phyloP scores from a whole-genome alignment of 2,888 invertebrate genomes.

The Megamerina dolium region DNA sequence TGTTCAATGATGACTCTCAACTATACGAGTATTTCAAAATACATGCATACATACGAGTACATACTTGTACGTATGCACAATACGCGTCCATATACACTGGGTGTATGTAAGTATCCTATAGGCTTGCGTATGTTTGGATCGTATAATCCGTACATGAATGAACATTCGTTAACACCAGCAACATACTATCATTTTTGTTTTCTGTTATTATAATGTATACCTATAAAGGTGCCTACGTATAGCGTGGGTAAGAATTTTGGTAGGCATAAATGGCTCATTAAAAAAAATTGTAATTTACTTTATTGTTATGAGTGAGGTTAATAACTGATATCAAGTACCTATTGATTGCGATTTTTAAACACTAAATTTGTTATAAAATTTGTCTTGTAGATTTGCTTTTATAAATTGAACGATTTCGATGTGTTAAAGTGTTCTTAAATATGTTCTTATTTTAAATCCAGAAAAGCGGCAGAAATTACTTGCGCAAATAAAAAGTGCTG shows the following conservation, averaged over 20 bases:
- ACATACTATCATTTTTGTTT: too few relatives aligned
- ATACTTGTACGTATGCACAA: neutral
- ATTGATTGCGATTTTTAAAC: conserved; percentile 5
- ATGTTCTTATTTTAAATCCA: too few relatives aligned
- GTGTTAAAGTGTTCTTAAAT: too few relatives aligned
- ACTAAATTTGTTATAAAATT: conserved; percentile 45
- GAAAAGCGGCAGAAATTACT: too few relatives aligned
- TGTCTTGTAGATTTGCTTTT: too few relatives aligned
- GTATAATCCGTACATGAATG: conserved; percentile 19
- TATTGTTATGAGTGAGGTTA: conserved; percentile 43
- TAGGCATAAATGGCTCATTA: conserved; percentile 2
- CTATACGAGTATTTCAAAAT: conserved; percentile 6
- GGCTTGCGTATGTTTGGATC: too few relatives aligned
- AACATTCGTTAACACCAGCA: neutral
- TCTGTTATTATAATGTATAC: too few relatives aligned
- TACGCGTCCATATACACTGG: neutral
- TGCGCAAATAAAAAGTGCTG: too few relatives aligned
- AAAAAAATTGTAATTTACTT: conserved; percentile 33
- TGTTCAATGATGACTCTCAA: conserved; percentile 1
- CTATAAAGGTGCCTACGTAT: neutral
- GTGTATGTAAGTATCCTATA: neutral
- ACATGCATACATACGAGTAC: neutral
- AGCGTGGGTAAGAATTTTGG: neutral
- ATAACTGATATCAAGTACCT: conserved; percentile 33
- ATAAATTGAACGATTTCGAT: too few relatives aligned